Conservation (phyloP, 2,113 vertebrate genomes). For the Struthio camelus region DNA sequence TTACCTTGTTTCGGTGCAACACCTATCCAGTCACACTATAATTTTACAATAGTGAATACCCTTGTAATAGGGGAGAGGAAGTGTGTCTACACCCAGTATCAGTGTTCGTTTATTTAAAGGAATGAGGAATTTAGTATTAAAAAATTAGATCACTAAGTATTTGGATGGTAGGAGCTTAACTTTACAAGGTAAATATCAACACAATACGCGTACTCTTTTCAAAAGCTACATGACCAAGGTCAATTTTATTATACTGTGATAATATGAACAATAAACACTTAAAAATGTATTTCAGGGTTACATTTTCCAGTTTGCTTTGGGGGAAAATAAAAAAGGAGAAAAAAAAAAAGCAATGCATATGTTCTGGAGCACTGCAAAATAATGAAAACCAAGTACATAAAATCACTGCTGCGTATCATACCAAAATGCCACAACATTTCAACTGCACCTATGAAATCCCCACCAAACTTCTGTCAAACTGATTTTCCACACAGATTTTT, state of each 20-base stretch:
- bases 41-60: background rate
- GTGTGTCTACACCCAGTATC: background rate
- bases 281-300: background rate
- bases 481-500: background rate
- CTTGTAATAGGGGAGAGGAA: background rate
- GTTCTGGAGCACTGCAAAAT: background rate
- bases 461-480: background rate
- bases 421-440: background rate
- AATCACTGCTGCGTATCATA: fast-evolving
- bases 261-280: background rate
- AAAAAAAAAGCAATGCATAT: too few relatives aligned
- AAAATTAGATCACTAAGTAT: background rate
- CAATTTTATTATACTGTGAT: background rate
- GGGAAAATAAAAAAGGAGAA: too few relatives aligned
- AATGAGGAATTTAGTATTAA: background rate
- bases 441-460: background rate
- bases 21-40: background rate
- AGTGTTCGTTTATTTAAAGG: background rate
- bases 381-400: background rate
- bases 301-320: background rate
- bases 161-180: background rate
- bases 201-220: background rate
- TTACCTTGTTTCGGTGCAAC: background rate
- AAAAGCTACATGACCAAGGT: background rate
- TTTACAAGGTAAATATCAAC: background rate